Percentiles rank a stretch among this genome's conserved stretches.
Conservation (phyloP, 2,797 vertebrate genomes). For the Silurus lanzhouensis region DNA sequence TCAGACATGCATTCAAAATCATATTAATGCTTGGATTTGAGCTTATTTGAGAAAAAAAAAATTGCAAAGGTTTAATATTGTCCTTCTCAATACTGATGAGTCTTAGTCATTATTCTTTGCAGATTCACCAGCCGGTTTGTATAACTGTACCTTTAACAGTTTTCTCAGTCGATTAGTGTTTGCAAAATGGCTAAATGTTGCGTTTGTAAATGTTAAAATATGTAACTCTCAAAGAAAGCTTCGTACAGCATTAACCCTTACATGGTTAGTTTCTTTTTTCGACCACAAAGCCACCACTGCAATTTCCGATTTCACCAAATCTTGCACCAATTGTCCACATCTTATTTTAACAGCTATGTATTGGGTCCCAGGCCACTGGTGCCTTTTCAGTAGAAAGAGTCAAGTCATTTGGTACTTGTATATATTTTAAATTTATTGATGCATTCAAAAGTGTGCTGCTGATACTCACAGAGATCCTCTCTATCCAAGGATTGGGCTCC, state of each 20-base stretch:
- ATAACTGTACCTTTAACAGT: not conserved
- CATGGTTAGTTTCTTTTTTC: not conserved
- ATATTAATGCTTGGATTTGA: not conserved
- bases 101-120: not conserved
- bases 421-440: not conserved
- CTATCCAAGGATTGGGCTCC: conserved; percentile 95
- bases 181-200: not conserved
- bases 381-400: not conserved
- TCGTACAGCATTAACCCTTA: not conserved
- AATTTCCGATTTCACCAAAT: not conserved
- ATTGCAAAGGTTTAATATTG: not conserved
- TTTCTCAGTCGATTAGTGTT: not conserved
- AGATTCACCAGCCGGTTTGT: not conserved
- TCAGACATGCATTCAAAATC: not conserved
- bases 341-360: not conserved
- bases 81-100: not conserved
- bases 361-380: not conserved
- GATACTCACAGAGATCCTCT: conserved; percentile 94
- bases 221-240: not conserved
- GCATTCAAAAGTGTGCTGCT: not conserved
- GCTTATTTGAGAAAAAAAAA: not conserved
- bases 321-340: not conserved
- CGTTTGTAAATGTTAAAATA: not conserved
- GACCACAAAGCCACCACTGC: not conserved
- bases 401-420: no score